A percentile compares a stretch with the other conserved stretches of the same genome.
phyloP scores from a whole-genome alignment of 1,140 invertebrate species.

The Dinothrombium tinctorium region DNA sequence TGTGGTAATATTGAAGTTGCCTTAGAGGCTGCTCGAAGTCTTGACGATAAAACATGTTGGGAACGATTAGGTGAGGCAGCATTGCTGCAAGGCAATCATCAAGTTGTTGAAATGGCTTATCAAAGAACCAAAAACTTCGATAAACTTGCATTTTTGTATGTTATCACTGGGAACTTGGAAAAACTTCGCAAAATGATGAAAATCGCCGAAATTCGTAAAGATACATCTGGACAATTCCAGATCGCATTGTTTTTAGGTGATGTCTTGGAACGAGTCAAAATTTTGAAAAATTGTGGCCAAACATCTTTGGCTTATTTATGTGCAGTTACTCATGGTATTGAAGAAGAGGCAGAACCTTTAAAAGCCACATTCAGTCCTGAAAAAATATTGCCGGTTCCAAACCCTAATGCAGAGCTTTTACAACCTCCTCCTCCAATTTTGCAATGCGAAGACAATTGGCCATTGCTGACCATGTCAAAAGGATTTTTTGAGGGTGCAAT shows the following conservation, averaged over 20 bases:
- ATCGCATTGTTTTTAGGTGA: constrained; percentile 78
- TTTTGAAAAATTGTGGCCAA: constrained; percentile 36
- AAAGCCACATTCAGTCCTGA: constrained; percentile 35
- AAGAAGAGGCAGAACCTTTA: constrained; percentile 51
- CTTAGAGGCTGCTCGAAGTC: constrained; percentile 64
- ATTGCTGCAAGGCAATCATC: constrained; percentile 77
- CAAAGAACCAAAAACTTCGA: constrained; percentile 98
- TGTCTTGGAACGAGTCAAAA: constrained; percentile 61
- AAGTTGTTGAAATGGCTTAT: constrained; percentile 95
- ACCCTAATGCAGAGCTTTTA: constrained; percentile 49
- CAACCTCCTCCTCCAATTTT: constrained; percentile 65
- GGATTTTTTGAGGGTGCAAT: constrained; percentile 27
- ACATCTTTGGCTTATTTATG: constrained; percentile 68
- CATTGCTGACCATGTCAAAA: constrained; percentile 62
- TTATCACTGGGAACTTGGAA: constrained; percentile 94
- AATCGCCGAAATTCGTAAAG: constrained; percentile 87
- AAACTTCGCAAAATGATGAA: constrained; percentile 98
- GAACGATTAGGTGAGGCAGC: constrained; percentile 86
- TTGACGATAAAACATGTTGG: constrained; percentile 90
- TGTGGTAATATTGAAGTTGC: constrained; percentile 86
- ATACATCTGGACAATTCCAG: constrained; percentile 87
- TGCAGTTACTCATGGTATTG: constrained; percentile 72
- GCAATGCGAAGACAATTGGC: constrained; percentile 82
- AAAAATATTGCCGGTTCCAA: constrained; percentile 38
- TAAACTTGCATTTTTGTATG: constrained; percentile 88